Evolutionary conservation across 2,113 vertebrate genomes (phyloP).

Genomic region (Salminus brasiliensis): DNA sequence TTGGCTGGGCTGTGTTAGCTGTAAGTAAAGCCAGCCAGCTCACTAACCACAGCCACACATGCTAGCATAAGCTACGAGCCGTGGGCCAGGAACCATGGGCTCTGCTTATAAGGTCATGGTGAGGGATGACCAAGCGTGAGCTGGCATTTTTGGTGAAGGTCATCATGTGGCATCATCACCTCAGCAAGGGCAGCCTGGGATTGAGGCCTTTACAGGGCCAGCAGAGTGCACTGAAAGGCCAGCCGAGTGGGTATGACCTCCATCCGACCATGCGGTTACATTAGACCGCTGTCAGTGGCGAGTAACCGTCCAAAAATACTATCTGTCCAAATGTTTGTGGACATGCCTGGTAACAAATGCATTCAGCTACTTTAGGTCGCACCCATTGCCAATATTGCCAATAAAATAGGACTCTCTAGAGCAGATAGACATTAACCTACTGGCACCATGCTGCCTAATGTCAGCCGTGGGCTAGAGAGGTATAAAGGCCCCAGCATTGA

Average conservation of each 20-base stretch:
- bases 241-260: neutral
- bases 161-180: neutral
- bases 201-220: neutral
- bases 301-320: no score
- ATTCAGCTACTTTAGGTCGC: no score
- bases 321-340: no score
- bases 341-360: no score
- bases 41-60: slow-evolving; percentile 31
- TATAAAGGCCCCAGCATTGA: neutral
- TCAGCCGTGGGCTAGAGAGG: neutral
- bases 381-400: no score
- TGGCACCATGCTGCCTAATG: no score
- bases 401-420: no score
- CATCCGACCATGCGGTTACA: neutral
- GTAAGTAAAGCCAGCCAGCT: slow-evolving; percentile 39
- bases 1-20: slow-evolving; percentile 28
- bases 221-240: neutral
- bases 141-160: slow-evolving; percentile 43
- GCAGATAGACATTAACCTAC: no score
- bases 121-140: slow-evolving; percentile 31
- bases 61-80: slow-evolving; percentile 16
- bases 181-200: neutral
- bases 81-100: slow-evolving; percentile 24
- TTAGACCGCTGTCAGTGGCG: neutral
- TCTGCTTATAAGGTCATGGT: slow-evolving; percentile 49